A percentile compares a stretch with the other conserved stretches of the same genome.
Conservation (phyloP, 2,797 vertebrate species). For the Enteromius thamalakanensis region DNA sequence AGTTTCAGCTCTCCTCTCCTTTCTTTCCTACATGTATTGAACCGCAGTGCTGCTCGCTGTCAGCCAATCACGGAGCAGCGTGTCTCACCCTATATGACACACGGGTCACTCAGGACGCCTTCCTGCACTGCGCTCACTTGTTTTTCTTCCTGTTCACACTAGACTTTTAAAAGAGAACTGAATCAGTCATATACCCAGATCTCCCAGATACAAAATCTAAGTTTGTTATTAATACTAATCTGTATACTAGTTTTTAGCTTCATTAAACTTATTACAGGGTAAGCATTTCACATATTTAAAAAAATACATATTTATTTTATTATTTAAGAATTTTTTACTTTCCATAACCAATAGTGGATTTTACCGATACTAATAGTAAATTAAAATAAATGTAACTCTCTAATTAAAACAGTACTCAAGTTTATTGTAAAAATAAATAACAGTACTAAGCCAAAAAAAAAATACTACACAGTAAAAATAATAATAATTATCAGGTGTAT, state of each 20-base stretch:
- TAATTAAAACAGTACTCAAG: no score
- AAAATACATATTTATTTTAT: not conserved
- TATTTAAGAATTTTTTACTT: not conserved
- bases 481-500: no score
- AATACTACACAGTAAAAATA: no score
- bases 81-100: not conserved
- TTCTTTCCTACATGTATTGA: constrained; percentile 16
- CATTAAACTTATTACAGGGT: not conserved
- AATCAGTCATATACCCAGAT: not conserved
- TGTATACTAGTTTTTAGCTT: not conserved
- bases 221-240: not conserved
- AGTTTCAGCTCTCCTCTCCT: constrained; percentile 71
- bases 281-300: not conserved
- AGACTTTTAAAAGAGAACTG: not conserved
- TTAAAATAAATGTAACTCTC: not conserved
- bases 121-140: not conserved
- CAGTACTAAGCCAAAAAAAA: no score
- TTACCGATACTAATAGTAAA: not conserved
- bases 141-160: not conserved
- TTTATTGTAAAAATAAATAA: no score
- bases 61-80: constrained; percentile 33
- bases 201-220: not conserved
- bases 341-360: not conserved
- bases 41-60: constrained; percentile 1
- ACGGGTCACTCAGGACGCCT: not conserved